Evolutionary conservation across 2,797 vertebrate species (phyloP).

Genomic region (Menidia menidia): DNA sequence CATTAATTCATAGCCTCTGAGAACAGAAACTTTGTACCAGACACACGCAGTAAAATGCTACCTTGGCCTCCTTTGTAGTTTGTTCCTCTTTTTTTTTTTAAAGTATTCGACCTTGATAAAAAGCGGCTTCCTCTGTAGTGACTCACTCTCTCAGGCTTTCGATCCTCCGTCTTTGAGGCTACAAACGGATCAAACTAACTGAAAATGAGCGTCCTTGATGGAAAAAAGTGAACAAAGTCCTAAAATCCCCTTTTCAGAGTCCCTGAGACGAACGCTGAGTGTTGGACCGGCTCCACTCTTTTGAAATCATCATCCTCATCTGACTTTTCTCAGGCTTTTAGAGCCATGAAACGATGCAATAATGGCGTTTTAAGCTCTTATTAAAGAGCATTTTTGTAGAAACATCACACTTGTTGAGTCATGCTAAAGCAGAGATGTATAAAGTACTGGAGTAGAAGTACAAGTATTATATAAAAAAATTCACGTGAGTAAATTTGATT

Average conservation of each 20-base stretch:
- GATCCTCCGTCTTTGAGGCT: constrained; percentile 6
- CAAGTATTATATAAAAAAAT: too few species aligned
- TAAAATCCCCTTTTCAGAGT: constrained; percentile 13
- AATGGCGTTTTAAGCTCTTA: too few species aligned
- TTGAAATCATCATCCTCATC: too few species aligned
- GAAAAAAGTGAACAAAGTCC: constrained; percentile 28
- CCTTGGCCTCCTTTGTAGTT: constrained; percentile 15
- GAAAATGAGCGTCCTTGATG: constrained; percentile 22
- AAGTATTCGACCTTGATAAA: constrained; percentile 22
- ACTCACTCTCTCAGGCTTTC: constrained; percentile 13
- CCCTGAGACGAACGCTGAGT: too few species aligned
- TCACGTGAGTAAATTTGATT: too few species aligned
- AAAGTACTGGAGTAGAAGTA: too few species aligned
- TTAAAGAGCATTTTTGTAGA: too few species aligned
- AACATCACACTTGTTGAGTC: too few species aligned
- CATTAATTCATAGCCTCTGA: neutral
- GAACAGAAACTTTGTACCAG: neutral
- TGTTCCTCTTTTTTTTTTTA: constrained; percentile 1
- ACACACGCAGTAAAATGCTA: neutral
- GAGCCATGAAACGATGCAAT: too few species aligned
- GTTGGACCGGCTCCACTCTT: too few species aligned
- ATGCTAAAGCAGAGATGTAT: too few species aligned
- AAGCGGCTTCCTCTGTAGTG: constrained; percentile 17
- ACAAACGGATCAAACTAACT: constrained; percentile 27
- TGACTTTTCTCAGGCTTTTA: neutral